Evolutionary conservation across 2,113 vertebrate genomes (phyloP), one percentile per base, ranked within the genome.

Genomic region (Alligator mississippiensis): DNA sequence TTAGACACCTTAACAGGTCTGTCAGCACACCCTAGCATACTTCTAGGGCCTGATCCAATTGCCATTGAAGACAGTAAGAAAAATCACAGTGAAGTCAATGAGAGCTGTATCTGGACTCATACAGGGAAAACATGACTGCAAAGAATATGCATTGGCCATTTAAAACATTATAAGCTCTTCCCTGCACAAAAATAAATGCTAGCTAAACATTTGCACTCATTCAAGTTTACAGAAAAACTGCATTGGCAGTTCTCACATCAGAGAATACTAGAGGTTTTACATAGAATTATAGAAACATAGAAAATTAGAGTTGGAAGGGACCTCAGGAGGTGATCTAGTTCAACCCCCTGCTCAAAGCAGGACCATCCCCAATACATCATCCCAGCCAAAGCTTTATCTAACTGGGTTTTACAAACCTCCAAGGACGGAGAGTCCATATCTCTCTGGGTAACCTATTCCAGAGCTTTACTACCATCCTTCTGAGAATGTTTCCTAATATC

Each of bases 61-160:
- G 14, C 10, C 57, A 64, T 38, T 89, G 74, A 93, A 95, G 80
- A 9, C 16, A 13, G 14, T 21, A 6, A 17, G 47, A 76, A 21
- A 28, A 89, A 30, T 10, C 17, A 81, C 21, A 12, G 2, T n/a
- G 64, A 64, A 24, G 27, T 2, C 0, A n/a, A 11, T 3, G 17
- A 68, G 7, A 72, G 11, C 17, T 38, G 84, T 28, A 82, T 21
- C 0, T 0, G 11, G 89, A 55, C 2, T 2, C 28, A 34, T 82
- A 82, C 6, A 4, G 3, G 5, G 0, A 59, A 11, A 72, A 28
- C 9, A 57, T 4, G 27, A 5, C 54, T 80, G 38, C 47, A 47
- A 47, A 47, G 18, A 55, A 61, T 83, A 90, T 59, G 16, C 59
- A 18, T 63, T 11, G 59, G 13, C 72, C 21, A 7, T 85, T 19